Conservation (phyloP, 2,888 invertebrate species). For the Tipula lateralis region DNA sequence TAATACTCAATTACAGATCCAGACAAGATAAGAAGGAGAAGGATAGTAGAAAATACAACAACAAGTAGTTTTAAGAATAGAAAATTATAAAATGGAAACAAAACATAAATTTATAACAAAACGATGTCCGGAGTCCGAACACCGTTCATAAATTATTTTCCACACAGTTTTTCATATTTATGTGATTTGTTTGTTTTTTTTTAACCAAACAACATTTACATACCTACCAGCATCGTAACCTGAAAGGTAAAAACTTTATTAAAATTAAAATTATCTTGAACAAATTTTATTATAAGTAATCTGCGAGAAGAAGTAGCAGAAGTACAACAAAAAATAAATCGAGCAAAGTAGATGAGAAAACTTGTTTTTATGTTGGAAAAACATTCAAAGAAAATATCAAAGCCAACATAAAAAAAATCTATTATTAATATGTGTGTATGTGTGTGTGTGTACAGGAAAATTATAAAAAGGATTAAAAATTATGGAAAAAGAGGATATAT, state of each 20-base stretch:
- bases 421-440: too few relatives aligned
- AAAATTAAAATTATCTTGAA: neutral
- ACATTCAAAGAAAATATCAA: conserved; percentile 13
- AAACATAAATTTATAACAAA: neutral
- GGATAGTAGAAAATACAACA: neutral
- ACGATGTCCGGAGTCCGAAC: neutral
- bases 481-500: neutral
- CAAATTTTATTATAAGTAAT: conserved; percentile 13
- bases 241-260: conserved; percentile 19
- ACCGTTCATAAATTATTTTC: neutral
- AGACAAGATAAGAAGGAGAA: too few relatives aligned
- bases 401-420: neutral
- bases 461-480: neutral
- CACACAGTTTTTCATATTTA: neutral
- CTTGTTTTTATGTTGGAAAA: neutral
- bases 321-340: neutral
- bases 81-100: neutral
- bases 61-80: neutral
- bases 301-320: neutral
- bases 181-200: neutral
- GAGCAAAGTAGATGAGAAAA: neutral
- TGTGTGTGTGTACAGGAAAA: too few relatives aligned
- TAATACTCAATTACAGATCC: too few relatives aligned
- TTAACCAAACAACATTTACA: neutral
- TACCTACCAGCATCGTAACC: conserved; percentile 24